Evolutionary conservation across 2,113 vertebrate species (phyloP).

Genomic region (Atrichornis clamosus): DNA sequence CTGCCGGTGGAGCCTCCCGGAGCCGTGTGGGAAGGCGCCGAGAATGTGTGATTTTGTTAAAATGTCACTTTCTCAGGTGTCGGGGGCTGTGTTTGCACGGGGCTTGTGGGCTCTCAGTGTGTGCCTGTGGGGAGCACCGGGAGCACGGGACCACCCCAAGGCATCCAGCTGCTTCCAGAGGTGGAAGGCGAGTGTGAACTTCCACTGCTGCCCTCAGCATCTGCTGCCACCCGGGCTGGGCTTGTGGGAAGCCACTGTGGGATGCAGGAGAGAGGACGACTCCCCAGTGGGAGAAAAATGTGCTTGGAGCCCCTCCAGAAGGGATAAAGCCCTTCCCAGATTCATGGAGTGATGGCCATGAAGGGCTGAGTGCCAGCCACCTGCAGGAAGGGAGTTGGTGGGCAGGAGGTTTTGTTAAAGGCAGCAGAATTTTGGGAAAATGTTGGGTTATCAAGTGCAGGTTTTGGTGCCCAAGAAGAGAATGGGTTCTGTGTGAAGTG

Average conservation of each 20-base stretch:
- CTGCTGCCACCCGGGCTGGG: not conserved
- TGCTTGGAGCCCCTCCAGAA: not conserved
- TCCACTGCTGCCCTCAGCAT: not conserved
- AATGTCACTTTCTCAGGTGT: slow-evolving; percentile 62
- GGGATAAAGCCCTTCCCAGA: not conserved
- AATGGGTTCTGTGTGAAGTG: not conserved
- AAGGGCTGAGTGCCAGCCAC: not conserved
- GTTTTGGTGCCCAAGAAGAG: not conserved
- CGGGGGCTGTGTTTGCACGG: not conserved
- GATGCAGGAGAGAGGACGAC: not conserved
- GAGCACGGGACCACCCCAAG: slow-evolving; percentile 11
- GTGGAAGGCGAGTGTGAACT: not conserved
- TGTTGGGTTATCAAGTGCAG: not conserved
- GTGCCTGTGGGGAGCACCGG: not conserved
- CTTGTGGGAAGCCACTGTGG: not conserved
- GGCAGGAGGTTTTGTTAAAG: not conserved
- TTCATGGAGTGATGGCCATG: not conserved
- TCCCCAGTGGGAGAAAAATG: not conserved
- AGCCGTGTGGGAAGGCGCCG: not conserved
- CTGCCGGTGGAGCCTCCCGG: not conserved
- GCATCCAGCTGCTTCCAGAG: slow-evolving; percentile 30
- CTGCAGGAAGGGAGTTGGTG: not conserved
- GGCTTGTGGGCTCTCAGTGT: not conserved
- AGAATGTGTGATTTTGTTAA: not conserved
- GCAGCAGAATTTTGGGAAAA: not conserved